Percentiles rank a stretch among this genome's conserved stretches.
phyloP scores from a whole-genome alignment of 2,797 vertebrate species.

The Intellagama lesueurii region DNA sequence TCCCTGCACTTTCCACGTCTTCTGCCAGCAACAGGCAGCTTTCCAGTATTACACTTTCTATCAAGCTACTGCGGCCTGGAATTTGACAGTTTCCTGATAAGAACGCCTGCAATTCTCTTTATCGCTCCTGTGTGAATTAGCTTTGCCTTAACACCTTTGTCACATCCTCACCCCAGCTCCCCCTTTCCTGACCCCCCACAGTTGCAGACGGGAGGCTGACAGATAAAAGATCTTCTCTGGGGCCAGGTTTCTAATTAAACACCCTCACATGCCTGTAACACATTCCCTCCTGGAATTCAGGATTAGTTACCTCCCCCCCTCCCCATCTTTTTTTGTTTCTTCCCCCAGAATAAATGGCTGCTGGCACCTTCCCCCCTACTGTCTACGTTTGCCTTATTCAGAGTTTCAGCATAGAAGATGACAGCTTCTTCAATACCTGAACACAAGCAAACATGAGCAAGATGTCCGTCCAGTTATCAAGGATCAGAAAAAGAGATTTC shows the following conservation, averaged over 20 bases:
- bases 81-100: constrained; percentile 79
- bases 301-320: constrained; percentile 22
- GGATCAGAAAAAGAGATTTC: not conserved
- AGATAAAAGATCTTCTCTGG: constrained; percentile 63
- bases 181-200: constrained; percentile 61
- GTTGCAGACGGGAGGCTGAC: constrained; percentile 58
- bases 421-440: not conserved
- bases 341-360: not conserved
- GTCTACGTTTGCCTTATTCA: not conserved
- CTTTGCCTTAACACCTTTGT: constrained; percentile 74
- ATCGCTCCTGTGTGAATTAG: constrained; percentile 77
- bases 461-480: not conserved
- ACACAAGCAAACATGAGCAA: not conserved
- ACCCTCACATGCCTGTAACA: not conserved
- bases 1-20: constrained; percentile 22
- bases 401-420: not conserved
- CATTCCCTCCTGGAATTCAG: constrained; percentile 32
- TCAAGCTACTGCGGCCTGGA: constrained; percentile 67
- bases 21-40: constrained; percentile 56
- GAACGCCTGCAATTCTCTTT: constrained; percentile 75
- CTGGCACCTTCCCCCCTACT: accelerated
- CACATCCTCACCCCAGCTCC: constrained; percentile 19
- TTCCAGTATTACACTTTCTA: constrained; percentile 70
- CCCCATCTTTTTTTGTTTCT: not conserved
- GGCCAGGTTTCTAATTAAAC: constrained; percentile 61